These are phyloP conservation scores for Scaptomyza caliginosa DNA, from an alignment of 2,888 invertebrate genomes.

Conservation along the genomic window DNA sequence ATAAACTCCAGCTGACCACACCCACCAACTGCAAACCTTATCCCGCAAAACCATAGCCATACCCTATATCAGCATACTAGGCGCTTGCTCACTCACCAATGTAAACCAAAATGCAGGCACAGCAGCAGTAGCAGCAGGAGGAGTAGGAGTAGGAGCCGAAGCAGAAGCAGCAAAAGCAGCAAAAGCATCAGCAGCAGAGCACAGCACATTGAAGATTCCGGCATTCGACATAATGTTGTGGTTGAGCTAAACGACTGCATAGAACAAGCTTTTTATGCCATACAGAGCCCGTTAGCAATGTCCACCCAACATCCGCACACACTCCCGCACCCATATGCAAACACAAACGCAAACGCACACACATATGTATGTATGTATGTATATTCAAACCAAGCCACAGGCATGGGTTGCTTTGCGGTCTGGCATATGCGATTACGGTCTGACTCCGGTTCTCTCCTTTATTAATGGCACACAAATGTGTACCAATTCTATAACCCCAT, in stretches of 20 bases:
- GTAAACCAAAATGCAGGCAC: constrained; percentile 29
- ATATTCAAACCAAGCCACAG: constrained; percentile 16
- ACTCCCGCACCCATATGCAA: not conserved
- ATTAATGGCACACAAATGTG: constrained; percentile 33
- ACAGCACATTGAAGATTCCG: constrained; percentile 76
- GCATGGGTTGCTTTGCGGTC: constrained; percentile 56
- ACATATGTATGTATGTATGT: too few species aligned
- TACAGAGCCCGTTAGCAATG: constrained; percentile 47
- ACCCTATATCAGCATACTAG: constrained; percentile 33
- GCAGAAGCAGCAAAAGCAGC: constrained; percentile 5
- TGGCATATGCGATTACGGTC: constrained; percentile 67
- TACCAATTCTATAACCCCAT: constrained; percentile 15
- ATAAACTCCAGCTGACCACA: constrained; percentile 64
- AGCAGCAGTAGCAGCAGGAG: constrained; percentile 12
- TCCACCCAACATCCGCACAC: constrained; percentile 28
- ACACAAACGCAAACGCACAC: constrained; percentile 4
- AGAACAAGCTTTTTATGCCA: constrained; percentile 75
- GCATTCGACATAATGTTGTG: constrained; percentile 80
- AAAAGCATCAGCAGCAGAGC: constrained; percentile 12
- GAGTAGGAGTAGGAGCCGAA: constrained; percentile 15
- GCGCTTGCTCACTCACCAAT: constrained; percentile 41
- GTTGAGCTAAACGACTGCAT: constrained; percentile 79
- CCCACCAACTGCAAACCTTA: constrained; percentile 26
- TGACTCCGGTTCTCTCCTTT: constrained; percentile 32
- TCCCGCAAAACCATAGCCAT: not conserved